phyloP scores from a whole-genome alignment of 2,888 invertebrate genomes.

The Meta bourneti region DNA sequence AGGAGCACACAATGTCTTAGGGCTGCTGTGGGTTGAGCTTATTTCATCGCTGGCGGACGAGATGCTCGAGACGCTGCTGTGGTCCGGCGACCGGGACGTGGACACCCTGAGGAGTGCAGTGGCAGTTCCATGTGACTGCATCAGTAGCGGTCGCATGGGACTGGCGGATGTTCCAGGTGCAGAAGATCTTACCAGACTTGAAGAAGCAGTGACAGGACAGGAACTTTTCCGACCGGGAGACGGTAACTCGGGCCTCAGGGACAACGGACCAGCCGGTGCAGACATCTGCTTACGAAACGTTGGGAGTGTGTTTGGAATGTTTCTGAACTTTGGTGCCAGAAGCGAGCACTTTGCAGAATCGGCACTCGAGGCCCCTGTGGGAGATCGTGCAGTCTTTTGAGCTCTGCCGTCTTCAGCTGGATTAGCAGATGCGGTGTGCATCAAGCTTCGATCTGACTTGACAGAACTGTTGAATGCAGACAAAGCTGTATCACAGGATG shows the following conservation, averaged over 20 bases:
- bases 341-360: slow-evolving; percentile 23
- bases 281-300: slow-evolving; percentile 74
- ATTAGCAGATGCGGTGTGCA: slow-evolving; percentile 5
- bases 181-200: slow-evolving; percentile 53
- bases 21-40: slow-evolving; percentile 72
- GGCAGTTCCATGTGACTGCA: slow-evolving; percentile 52
- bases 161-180: slow-evolving; percentile 26
- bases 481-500: slow-evolving; percentile 11
- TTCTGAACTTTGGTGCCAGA: slow-evolving; percentile 37
- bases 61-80: slow-evolving; percentile 67
- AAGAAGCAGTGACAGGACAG: slow-evolving; percentile 69
- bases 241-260: slow-evolving; percentile 57
- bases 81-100: slow-evolving; percentile 61
- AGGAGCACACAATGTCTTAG: slow-evolving; percentile 34
- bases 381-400: slow-evolving; percentile 25
- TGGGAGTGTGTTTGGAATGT: slow-evolving; percentile 71
- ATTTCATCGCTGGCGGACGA: slow-evolving; percentile 67
- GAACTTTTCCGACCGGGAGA: slow-evolving; percentile 75
- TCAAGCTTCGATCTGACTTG: slow-evolving; percentile 41
- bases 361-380: not conserved
- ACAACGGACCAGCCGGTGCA: slow-evolving; percentile 61
- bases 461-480: slow-evolving; percentile 16
- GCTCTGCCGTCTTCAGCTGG: slow-evolving; percentile 7
- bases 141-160: slow-evolving; percentile 19
- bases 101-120: slow-evolving; percentile 40